Percentiles rank a stretch among this genome's conserved stretches.
These are phyloP conservation scores for Poliocrania exsul DNA, from an alignment of 2,797 vertebrate genomes.

Conservation along the genomic window DNA sequence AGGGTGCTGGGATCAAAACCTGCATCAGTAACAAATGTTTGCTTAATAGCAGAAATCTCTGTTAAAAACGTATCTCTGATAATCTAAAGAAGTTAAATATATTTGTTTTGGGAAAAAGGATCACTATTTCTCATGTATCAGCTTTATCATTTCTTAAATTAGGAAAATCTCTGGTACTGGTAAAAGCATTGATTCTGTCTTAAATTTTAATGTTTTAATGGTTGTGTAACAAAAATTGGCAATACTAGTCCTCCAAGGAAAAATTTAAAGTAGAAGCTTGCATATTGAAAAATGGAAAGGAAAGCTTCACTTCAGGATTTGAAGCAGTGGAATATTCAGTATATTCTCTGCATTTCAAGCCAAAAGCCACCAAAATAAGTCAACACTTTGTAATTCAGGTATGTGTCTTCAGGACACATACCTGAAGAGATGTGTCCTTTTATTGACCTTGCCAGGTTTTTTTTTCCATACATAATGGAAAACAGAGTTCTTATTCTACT, in stretches of 20 bases:
- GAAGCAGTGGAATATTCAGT: neutral
- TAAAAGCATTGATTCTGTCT: neutral
- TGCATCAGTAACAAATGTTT: neutral
- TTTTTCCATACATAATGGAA: neutral
- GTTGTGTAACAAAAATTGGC: neutral
- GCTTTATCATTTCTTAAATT: neutral
- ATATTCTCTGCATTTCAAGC: neutral
- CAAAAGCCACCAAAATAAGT: neutral
- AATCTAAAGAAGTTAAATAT: neutral
- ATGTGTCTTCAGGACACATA: neutral
- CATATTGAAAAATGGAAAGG: neutral
- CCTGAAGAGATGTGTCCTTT: neutral
- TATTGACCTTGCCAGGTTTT: neutral
- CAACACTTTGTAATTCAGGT: neutral
- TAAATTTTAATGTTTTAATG: neutral
- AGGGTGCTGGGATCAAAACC: neutral
- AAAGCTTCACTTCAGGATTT: neutral
- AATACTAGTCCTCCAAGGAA: neutral
- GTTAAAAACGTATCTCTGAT: neutral
- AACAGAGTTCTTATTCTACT: neutral
- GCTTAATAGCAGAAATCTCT: neutral
- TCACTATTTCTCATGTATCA: neutral
- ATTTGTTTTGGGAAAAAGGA: neutral
- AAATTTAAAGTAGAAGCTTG: neutral
- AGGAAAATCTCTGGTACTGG: neutral